phyloP scores from a whole-genome alignment of 1,140 invertebrate genomes.

The Ladona fulva region DNA sequence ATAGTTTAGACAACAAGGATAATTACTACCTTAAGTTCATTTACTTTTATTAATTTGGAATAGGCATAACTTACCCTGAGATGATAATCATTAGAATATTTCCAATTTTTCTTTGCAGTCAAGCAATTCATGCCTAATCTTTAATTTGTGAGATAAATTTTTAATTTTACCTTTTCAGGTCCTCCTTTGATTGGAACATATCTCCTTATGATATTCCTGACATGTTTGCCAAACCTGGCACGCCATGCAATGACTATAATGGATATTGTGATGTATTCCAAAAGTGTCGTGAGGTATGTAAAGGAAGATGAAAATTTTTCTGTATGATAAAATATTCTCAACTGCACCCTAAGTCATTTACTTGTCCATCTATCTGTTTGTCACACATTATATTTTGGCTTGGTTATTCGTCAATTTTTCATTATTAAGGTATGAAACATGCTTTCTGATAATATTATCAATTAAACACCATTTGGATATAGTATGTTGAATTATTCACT shows the following conservation, averaged over 20 bases:
- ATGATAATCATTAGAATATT: too few relatives aligned
- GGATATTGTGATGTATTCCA: conserved; percentile 99
- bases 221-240: conserved; percentile 87
- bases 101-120: too few relatives aligned
- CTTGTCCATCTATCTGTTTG: not conserved
- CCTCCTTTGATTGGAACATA: conserved; percentile 84
- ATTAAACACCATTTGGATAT: not conserved
- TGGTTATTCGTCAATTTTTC: not conserved
- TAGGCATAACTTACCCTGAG: too few relatives aligned
- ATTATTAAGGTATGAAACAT: not conserved
- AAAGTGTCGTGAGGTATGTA: conserved; percentile 75
- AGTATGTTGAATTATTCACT: not conserved
- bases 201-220: conserved; percentile 82
- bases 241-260: conserved; percentile 96
- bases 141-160: too few relatives aligned
- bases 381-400: not conserved
- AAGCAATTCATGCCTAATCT: too few relatives aligned
- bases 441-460: not conserved
- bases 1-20: too few relatives aligned
- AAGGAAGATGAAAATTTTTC: conserved; percentile 7
- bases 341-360: not conserved
- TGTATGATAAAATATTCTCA: not conserved
- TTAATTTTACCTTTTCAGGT: conserved; percentile 46
- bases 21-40: too few relatives aligned
- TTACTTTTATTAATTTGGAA: too few relatives aligned